These are phyloP conservation scores for Synanceia verrucosa DNA, from an alignment of 2,797 vertebrate genomes.

Conservation along the genomic window DNA sequence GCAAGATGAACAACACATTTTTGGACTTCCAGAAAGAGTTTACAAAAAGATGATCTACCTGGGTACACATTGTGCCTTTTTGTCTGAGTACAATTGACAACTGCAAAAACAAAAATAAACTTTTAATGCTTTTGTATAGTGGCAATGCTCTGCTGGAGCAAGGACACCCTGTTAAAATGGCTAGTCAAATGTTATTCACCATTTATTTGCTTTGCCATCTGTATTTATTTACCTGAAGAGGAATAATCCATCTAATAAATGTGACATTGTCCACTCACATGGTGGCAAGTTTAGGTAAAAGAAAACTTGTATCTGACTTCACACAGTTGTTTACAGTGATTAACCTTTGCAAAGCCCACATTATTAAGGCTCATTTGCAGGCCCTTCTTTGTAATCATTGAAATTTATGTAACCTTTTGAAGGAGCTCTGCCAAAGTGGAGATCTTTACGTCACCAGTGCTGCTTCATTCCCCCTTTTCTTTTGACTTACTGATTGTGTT, in stretches of 20 bases:
- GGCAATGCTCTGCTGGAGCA: not conserved
- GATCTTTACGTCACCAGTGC: not conserved
- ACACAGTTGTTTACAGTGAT: slow-evolving; percentile 39
- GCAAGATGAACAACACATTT: slow-evolving; percentile 9
- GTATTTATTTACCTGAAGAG: not conserved
- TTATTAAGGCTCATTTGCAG: slow-evolving; percentile 44
- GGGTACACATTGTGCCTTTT: not conserved
- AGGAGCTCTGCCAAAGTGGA: slow-evolving; percentile 10
- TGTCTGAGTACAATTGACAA: slow-evolving; percentile 1
- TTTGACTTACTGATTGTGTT: slow-evolving; percentile 9
- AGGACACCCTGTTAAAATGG: not conserved
- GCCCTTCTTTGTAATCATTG: slow-evolving; percentile 24
- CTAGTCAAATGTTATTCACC: slow-evolving; percentile 1
- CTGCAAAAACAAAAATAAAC: slow-evolving; percentile 3
- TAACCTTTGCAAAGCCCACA: slow-evolving; percentile 31
- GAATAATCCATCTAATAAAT: not conserved
- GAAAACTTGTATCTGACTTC: slow-evolving; percentile 33
- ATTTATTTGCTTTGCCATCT: not conserved
- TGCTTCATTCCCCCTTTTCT: not conserved
- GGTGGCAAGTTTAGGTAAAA: not conserved
- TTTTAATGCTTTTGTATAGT: not conserved
- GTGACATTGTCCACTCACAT: not conserved
- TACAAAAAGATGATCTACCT: not conserved
- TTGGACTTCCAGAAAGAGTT: slow-evolving; percentile 16
- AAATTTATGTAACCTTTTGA: slow-evolving; percentile 37